A percentile compares a stretch with the other conserved stretches of the same genome.
These are phyloP conservation scores for Linnaemya vulpina DNA, from an alignment of 2,888 invertebrate genomes.

Conservation along the genomic window DNA sequence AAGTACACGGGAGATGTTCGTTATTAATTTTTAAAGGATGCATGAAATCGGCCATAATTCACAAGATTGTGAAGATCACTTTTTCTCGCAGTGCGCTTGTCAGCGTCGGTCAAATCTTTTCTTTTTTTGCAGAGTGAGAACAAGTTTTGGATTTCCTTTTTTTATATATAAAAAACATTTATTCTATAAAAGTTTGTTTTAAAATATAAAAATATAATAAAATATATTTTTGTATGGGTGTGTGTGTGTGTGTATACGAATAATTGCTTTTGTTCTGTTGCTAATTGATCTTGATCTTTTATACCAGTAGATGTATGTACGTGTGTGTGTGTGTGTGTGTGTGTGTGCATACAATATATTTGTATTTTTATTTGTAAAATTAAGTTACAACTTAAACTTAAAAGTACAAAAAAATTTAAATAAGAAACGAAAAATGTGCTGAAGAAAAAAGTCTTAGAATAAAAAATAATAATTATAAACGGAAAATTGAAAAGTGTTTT, in stretches of 20 bases:
- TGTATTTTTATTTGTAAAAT: slow-evolving; percentile 49
- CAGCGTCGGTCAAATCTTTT: too few relatives aligned
- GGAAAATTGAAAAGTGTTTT: slow-evolving; percentile 22
- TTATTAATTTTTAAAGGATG: too few relatives aligned
- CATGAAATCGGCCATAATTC: too few relatives aligned
- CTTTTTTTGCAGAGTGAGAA: slow-evolving; percentile 13
- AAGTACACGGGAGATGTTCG: too few relatives aligned
- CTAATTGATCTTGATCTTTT: slow-evolving; percentile 43
- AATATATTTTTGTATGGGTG: slow-evolving; percentile 60
- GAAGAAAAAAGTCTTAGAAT: slow-evolving; percentile 42
- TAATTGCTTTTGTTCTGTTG: slow-evolving; percentile 60
- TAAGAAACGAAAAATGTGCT: slow-evolving; percentile 41
- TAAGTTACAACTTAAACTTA: slow-evolving; percentile 69
- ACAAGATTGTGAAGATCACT: too few relatives aligned
- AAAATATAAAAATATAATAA: slow-evolving; percentile 71
- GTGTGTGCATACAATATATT: slow-evolving; percentile 3
- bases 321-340: too few relatives aligned
- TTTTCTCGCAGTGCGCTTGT: too few relatives aligned
- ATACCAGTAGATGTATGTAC: slow-evolving; percentile 11
- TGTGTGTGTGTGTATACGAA: slow-evolving; percentile 45
- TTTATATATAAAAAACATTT: slow-evolving; percentile 70
- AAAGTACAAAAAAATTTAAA: slow-evolving; percentile 53
- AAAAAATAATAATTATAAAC: slow-evolving; percentile 20
- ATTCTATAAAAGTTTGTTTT: slow-evolving; percentile 71
- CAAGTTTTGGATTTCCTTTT: slow-evolving; percentile 47